Percentiles rank a stretch among this genome's conserved stretches.
Evolutionary conservation across 2,888 invertebrate genomes (phyloP).

Genomic region (Coremacera marginata): DNA sequence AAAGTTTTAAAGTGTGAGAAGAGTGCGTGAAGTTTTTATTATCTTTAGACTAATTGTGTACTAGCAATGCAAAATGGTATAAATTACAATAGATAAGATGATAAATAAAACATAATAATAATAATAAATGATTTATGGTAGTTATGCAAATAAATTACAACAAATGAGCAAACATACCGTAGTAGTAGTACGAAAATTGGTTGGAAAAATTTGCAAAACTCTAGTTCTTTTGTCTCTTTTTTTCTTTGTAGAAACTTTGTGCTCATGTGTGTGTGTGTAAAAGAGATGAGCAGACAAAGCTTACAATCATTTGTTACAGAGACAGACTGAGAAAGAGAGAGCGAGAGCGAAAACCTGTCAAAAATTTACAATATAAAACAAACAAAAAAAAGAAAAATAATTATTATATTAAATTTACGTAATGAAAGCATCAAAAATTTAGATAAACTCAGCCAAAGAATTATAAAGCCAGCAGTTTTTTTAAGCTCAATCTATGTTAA

Average conservation of each 20-base stretch:
- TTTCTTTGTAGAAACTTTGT: slow-evolving; percentile 9
- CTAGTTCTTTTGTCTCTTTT: not conserved
- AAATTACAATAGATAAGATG: slow-evolving; percentile 35
- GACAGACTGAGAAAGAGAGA: slow-evolving; percentile 34
- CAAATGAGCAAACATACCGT: slow-evolving; percentile 33
- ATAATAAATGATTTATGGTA: slow-evolving; percentile 42
- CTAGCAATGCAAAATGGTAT: slow-evolving; percentile 32
- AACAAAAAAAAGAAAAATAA: slow-evolving; percentile 30
- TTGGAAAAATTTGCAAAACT: slow-evolving; percentile 15
- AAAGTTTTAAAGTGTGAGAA: not conserved
- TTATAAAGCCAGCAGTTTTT: too few relatives aligned
- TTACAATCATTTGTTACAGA: slow-evolving; percentile 18
- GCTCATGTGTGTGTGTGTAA: not conserved
- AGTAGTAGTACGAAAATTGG: slow-evolving; percentile 27
- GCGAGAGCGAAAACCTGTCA: slow-evolving; percentile 36
- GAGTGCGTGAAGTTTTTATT: not conserved
- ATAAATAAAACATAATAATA: slow-evolving; percentile 44
- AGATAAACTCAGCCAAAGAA: too few relatives aligned
- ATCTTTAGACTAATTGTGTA: slow-evolving; percentile 3
- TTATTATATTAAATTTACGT: slow-evolving; percentile 28
- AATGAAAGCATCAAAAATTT: slow-evolving; percentile 2
- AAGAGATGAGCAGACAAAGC: slow-evolving; percentile 18
- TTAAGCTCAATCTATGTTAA: too few relatives aligned
- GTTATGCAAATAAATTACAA: slow-evolving; percentile 28
- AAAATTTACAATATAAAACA: slow-evolving; percentile 32